These are phyloP conservation scores for Phrynocephalus vlangalii DNA, from an alignment of 2,797 vertebrate species.

Conservation along the genomic window DNA sequence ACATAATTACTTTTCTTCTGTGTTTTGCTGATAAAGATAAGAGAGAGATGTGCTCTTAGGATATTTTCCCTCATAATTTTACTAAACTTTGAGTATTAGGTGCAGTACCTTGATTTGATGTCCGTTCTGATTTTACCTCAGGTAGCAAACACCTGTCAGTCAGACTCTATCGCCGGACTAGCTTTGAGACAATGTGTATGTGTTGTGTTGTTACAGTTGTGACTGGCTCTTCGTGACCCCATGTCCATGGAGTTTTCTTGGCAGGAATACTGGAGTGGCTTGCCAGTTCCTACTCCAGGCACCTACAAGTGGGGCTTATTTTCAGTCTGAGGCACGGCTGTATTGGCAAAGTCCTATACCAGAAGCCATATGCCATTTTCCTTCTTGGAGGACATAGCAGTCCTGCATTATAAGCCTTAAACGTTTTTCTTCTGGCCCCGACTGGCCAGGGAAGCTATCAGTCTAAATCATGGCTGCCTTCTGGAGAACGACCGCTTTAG, in stretches of 20 bases:
- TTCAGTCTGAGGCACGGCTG: background rate
- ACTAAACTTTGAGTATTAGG: background rate
- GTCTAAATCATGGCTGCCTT: constrained; percentile 77
- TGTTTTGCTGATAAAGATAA: background rate
- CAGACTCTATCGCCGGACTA: no score
- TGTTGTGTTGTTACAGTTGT: no score
- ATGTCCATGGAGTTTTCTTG: no score
- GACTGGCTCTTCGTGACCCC: no score
- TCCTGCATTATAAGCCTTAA: constrained; percentile 76
- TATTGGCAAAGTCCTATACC: background rate
- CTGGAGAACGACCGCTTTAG: constrained; percentile 76
- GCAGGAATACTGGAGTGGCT: no score
- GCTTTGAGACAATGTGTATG: no score
- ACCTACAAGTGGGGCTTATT: no score
- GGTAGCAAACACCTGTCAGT: no score
- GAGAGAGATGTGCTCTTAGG: background rate
- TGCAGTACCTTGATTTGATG: no score
- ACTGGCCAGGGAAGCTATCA: constrained; percentile 76
- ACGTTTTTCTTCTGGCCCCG: constrained; percentile 75
- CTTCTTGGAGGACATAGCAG: constrained; percentile 67
- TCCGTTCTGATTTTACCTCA: no score
- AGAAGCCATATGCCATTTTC: constrained; percentile 44
- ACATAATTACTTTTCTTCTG: background rate
- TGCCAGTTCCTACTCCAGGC: no score
- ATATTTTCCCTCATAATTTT: background rate